Percentiles rank a stretch among this genome's conserved stretches.
phyloP scores from a whole-genome alignment of 2,888 invertebrate species.

The Tinea pellionella region DNA sequence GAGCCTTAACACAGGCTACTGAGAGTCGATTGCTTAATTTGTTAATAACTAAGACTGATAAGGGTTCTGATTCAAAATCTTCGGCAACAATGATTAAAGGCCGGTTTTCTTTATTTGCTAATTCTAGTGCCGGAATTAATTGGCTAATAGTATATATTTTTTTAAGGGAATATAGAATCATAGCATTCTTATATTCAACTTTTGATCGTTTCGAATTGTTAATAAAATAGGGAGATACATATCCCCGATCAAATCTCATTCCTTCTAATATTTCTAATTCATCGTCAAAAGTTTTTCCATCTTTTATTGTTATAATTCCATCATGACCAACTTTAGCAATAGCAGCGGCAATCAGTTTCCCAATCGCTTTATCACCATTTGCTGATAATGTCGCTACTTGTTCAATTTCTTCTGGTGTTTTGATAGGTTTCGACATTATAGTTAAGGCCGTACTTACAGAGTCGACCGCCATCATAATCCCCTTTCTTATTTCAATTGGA shows the following conservation, averaged over 20 bases:
- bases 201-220: slow-evolving; percentile 97
- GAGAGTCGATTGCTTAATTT: slow-evolving; percentile 88
- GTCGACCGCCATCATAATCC: slow-evolving; percentile 95
- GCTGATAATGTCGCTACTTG: slow-evolving; percentile 99
- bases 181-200: slow-evolving; percentile 95
- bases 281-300: slow-evolving; percentile 95
- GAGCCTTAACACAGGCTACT: slow-evolving; percentile 94
- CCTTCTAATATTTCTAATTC: slow-evolving; percentile 97
- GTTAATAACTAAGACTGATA: slow-evolving; percentile 92
- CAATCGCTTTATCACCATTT: slow-evolving; percentile 92
- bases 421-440: slow-evolving; percentile 89
- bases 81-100: slow-evolving; percentile 96
- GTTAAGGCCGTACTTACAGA: slow-evolving; percentile 86
- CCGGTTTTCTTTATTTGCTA: slow-evolving; percentile 90
- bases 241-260: slow-evolving; percentile 98
- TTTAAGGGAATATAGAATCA: slow-evolving; percentile 93
- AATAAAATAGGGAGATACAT: slow-evolving; percentile 98
- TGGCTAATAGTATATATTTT: slow-evolving; percentile 95
- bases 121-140: slow-evolving; percentile 94
- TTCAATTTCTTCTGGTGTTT: slow-evolving; percentile 96
- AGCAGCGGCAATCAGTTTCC: slow-evolving; percentile 92
- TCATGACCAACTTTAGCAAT: slow-evolving; percentile 97
- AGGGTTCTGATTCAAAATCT: slow-evolving; percentile 93
- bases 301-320: slow-evolving; percentile 98
- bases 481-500: slow-evolving; percentile 92